Conservation (phyloP, 2,113 vertebrate species). For the Oxygymnocypris stewartii region DNA sequence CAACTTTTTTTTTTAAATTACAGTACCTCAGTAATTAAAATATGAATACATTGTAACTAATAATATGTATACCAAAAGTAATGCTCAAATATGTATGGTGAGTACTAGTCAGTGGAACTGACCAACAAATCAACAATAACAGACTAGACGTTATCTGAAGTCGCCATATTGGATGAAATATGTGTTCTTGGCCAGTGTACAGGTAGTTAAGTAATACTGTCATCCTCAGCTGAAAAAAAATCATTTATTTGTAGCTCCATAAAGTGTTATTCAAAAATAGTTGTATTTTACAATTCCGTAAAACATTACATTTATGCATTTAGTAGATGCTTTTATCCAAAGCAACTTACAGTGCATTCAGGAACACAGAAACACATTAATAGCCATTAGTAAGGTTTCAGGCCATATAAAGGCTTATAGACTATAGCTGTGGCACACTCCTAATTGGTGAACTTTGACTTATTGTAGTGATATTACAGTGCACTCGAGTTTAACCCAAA, state of each 20-base stretch:
- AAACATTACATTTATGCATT: not conserved
- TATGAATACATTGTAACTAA: not conserved
- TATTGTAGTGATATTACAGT: not conserved
- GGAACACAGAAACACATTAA: not conserved
- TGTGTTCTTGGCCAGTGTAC: not conserved
- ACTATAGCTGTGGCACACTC: not conserved
- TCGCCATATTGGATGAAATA: not conserved
- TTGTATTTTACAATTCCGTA: not conserved
- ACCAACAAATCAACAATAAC: not conserved
- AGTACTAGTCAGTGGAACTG: not conserved
- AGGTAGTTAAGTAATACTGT: not conserved
- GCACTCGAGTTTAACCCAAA: not conserved
- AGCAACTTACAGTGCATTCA: too few species aligned
- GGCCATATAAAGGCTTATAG: not conserved
- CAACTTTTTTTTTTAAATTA: too few species aligned
- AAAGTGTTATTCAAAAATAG: not conserved
- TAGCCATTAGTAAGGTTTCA: not conserved
- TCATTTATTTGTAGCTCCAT: not conserved
- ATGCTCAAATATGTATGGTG: not conserved
- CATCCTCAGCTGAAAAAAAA: not conserved
- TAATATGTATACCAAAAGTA: not conserved
- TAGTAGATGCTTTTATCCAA: too few species aligned
- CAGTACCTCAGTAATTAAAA: too few species aligned
- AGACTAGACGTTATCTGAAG: not conserved
- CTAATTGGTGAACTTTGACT: not conserved